A percentile compares a stretch with the other conserved stretches of the same genome.
Evolutionary conservation across 2,888 invertebrate genomes (phyloP).

Genomic region (Metopia argyrocephala): DNA sequence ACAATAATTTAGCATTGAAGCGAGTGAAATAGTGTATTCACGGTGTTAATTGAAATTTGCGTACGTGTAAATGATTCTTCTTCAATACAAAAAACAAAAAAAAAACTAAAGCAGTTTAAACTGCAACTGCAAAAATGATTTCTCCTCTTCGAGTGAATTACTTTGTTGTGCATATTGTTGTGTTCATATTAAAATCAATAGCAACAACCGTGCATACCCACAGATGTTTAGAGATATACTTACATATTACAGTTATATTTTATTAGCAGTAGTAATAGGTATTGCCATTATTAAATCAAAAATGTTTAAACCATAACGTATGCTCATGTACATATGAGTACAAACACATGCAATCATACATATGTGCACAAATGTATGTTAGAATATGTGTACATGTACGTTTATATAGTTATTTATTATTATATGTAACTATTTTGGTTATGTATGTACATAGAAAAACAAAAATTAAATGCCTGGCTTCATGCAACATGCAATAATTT

Average conservation of each 20-base stretch:
- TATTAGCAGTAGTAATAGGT: neutral
- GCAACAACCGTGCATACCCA: too few species aligned
- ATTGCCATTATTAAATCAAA: constrained; percentile 38
- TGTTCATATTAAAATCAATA: too few species aligned
- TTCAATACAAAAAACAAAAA: too few species aligned
- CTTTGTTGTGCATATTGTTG: too few species aligned
- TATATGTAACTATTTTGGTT: neutral
- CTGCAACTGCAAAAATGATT: too few species aligned
- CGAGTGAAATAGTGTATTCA: too few species aligned
- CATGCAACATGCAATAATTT: constrained; percentile 59
- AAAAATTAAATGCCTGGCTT: neutral
- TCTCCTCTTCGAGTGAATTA: too few species aligned
- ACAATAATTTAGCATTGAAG: too few species aligned
- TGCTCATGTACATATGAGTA: neutral
- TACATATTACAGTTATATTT: neutral
- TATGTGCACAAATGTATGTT: too few species aligned
- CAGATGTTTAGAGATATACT: neutral
- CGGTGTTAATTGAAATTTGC: constrained; percentile 57
- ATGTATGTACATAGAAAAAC: too few species aligned
- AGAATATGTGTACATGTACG: constrained; percentile 19
- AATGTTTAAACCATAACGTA: constrained; percentile 48
- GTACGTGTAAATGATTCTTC: constrained; percentile 54
- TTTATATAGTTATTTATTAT: neutral
- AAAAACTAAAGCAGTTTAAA: too few species aligned
- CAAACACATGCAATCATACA: too few species aligned